A percentile compares a stretch with the other conserved stretches of the same genome.
phyloP scores from a whole-genome alignment of 2,888 invertebrate genomes.

The Drosophila suboccidentalis region DNA sequence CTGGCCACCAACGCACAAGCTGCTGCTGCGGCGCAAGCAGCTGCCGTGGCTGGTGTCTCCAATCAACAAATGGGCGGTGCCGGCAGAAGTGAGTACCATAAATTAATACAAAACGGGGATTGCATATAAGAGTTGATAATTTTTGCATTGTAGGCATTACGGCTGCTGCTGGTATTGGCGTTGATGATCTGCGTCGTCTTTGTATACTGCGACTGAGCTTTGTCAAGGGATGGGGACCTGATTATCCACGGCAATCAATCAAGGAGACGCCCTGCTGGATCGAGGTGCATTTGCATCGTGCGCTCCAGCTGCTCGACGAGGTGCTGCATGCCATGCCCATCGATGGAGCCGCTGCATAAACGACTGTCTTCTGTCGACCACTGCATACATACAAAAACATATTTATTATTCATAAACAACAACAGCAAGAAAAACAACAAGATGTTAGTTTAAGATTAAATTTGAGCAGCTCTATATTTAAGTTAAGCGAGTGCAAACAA shows the following conservation, averaged over 20 bases:
- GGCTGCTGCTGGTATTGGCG: constrained; percentile 98
- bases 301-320: constrained; percentile 98
- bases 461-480: constrained; percentile 64
- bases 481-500: constrained; percentile 57
- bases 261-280: constrained; percentile 99
- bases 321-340: constrained; percentile 99
- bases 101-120: too few species aligned
- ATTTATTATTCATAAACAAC: constrained; percentile 65
- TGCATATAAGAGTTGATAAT: neutral
- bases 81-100: constrained; percentile 86
- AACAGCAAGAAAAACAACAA: neutral
- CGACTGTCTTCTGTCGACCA: neutral
- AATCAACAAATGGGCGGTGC: constrained; percentile 88
- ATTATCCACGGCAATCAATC: constrained; percentile 98
- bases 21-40: constrained; percentile 98
- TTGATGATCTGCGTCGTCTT: constrained; percentile 97
- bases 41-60: constrained; percentile 97
- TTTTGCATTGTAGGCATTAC: constrained; percentile 89
- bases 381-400: constrained; percentile 44
- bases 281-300: constrained; percentile 97
- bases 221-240: constrained; percentile 99
- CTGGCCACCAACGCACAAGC: constrained; percentile 98
- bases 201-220: constrained; percentile 99
- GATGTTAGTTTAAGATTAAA: constrained; percentile 54
- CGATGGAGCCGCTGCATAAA: constrained; percentile 89